Evolutionary conservation across 1,140 invertebrate genomes (phyloP).

Genomic region (Sogatella furcifera): DNA sequence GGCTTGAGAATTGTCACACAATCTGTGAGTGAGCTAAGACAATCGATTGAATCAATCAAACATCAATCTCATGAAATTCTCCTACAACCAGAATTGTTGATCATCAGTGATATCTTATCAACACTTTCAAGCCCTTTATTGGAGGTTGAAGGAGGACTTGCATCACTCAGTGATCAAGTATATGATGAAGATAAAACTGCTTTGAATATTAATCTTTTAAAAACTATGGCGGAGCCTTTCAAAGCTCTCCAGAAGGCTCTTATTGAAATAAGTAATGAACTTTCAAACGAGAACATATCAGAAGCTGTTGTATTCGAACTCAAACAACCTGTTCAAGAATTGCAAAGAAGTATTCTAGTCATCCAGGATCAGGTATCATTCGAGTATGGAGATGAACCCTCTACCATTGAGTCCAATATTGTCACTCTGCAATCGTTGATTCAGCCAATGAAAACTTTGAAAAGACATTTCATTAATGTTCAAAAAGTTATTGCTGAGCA

Average conservation of each 20-base stretch:
- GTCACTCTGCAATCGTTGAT: conserved; percentile 21
- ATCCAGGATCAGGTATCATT: conserved; percentile 26
- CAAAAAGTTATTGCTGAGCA: neutral
- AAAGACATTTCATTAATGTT: conserved; percentile 14
- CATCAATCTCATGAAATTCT: neutral
- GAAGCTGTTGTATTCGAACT: conserved; percentile 15
- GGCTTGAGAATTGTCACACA: conserved; percentile 18
- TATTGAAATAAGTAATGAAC: conserved; percentile 15
- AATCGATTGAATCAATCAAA: conserved; percentile 8
- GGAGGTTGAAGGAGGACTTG: conserved; percentile 18
- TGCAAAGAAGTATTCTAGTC: conserved; percentile 22
- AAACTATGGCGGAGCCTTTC: conserved; percentile 22
- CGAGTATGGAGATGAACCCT: conserved; percentile 23
- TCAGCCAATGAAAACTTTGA: conserved; percentile 21
- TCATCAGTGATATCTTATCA: conserved; percentile 6
- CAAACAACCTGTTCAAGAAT: conserved; percentile 22
- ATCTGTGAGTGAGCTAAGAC: conserved; percentile 19
- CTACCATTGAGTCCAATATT: conserved; percentile 23
- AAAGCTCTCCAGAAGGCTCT: conserved; percentile 25
- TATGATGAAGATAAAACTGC: conserved; percentile 18
- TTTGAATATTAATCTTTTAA: conserved; percentile 19
- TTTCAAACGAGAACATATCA: conserved; percentile 11
- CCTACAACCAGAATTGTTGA: neutral
- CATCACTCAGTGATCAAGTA: conserved; percentile 16
- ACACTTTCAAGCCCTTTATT: conserved; percentile 16